phyloP scores from a whole-genome alignment of 2,113 vertebrate species.

The Gallinago paraguaiae region DNA sequence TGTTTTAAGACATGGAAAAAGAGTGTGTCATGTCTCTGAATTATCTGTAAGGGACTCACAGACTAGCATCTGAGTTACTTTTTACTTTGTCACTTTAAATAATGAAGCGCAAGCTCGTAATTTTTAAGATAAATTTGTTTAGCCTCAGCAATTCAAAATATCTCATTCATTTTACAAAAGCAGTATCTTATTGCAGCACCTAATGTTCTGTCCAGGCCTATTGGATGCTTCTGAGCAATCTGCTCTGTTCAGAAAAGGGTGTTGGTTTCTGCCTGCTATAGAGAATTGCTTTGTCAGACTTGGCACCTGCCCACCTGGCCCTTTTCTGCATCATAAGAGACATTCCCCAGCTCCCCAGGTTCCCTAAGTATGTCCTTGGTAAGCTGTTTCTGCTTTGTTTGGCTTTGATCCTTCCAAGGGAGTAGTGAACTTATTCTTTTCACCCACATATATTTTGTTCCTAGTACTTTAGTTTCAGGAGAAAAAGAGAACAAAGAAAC shows the following conservation, averaged over 20 bases:
- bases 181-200: neutral
- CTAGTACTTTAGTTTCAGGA: neutral
- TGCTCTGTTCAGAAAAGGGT: neutral
- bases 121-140: neutral
- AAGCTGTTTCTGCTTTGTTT: neutral
- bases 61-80: neutral
- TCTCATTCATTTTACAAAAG: neutral
- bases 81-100: neutral
- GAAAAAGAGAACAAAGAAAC: neutral
- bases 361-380: neutral
- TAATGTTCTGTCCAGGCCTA: neutral
- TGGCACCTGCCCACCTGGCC: neutral
- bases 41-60: neutral
- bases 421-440: neutral
- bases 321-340: neutral
- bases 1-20: neutral
- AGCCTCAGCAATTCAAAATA: neutral
- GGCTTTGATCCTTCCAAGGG: neutral
- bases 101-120: neutral
- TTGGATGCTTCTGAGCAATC: neutral
- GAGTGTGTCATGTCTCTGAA: neutral
- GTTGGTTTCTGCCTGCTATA: neutral
- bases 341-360: accelerated
- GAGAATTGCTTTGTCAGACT: neutral
- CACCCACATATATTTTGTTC: neutral